A percentile compares a stretch with the other conserved stretches of the same genome.
These are phyloP conservation scores for Phania funesta DNA, from an alignment of 2,888 invertebrate genomes.

Conservation along the genomic window DNA sequence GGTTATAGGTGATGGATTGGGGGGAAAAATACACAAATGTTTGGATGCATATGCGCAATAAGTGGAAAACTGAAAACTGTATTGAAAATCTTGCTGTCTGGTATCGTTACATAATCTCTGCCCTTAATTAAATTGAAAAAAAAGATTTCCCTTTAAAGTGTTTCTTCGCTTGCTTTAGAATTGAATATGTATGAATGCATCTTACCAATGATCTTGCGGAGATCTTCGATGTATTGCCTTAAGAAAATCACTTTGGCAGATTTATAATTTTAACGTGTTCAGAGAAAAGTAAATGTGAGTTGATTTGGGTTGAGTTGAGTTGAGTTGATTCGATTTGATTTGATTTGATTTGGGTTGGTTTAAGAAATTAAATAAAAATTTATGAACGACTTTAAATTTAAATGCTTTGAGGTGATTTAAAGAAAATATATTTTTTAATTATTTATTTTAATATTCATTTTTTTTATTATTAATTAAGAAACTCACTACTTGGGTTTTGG, in stretches of 20 bases:
- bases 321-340: slow-evolving; percentile 35
- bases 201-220: slow-evolving; percentile 81
- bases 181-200: slow-evolving; percentile 16
- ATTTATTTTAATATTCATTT: neutral
- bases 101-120: slow-evolving; percentile 28
- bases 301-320: slow-evolving; percentile 29
- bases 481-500: slow-evolving; percentile 40
- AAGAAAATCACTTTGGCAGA: slow-evolving; percentile 81
- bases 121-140: neutral
- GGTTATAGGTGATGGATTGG: slow-evolving; percentile 52
- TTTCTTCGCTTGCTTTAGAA: slow-evolving; percentile 4
- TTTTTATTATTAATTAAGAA: slow-evolving; percentile 11
- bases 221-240: slow-evolving; percentile 81
- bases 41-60: slow-evolving; percentile 60
- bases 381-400: slow-evolving; percentile 49
- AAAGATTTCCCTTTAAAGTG: slow-evolving; percentile 22
- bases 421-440: slow-evolving; percentile 7
- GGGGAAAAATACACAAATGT: slow-evolving; percentile 14
- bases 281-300: slow-evolving; percentile 41
- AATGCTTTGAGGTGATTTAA: slow-evolving; percentile 68
- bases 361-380: slow-evolving; percentile 48
- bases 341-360: slow-evolving; percentile 16
- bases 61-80: slow-evolving; percentile 11
- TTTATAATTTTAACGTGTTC: slow-evolving; percentile 68
- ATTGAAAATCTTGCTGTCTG: neutral